phyloP scores from a whole-genome alignment of 2,113 vertebrate species.

The Embiotoca jacksoni region DNA sequence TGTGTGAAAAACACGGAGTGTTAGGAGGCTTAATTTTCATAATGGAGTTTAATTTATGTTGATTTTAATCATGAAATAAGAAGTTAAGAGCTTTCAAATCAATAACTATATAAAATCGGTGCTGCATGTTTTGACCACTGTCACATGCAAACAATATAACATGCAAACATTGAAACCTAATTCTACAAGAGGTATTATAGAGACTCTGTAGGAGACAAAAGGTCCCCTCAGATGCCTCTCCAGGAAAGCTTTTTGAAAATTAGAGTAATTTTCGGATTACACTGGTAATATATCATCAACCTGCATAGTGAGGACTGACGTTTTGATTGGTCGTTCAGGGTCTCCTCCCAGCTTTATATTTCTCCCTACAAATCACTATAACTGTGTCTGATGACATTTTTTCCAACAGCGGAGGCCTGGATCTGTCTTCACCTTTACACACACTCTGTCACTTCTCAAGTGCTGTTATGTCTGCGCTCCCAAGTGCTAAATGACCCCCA shows the following conservation, averaged over 20 bases:
- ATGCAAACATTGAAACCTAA: neutral
- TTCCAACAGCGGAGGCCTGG: conserved; percentile 37
- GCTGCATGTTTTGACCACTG: too few species aligned
- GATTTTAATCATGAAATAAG: too few species aligned
- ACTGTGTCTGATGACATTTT: conserved; percentile 59
- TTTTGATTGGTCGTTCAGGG: conserved; percentile 17
- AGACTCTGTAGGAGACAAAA: neutral
- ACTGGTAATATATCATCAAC: conserved; percentile 4
- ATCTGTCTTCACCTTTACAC: conserved; percentile 52
- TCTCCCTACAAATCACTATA: conserved; percentile 50
- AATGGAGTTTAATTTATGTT: too few species aligned
- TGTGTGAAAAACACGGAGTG: too few species aligned
- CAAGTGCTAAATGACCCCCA: conserved; percentile 56
- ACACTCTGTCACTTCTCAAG: conserved; percentile 63
- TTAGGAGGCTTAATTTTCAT: too few species aligned
- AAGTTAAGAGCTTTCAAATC: too few species aligned
- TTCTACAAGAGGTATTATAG: neutral
- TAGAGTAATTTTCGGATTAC: conserved; percentile 31
- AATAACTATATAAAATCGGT: too few species aligned
- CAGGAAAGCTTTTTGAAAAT: conserved; percentile 6
- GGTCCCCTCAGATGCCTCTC: neutral
- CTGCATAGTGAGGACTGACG: conserved; percentile 14
- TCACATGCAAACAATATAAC: neutral
- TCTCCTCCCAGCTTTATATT: conserved; percentile 17
- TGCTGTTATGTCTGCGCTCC: conserved; percentile 56